Evolutionary conservation across 2,797 vertebrate species (phyloP).

Genomic region (Acrossocheilus wenchowensis): DNA sequence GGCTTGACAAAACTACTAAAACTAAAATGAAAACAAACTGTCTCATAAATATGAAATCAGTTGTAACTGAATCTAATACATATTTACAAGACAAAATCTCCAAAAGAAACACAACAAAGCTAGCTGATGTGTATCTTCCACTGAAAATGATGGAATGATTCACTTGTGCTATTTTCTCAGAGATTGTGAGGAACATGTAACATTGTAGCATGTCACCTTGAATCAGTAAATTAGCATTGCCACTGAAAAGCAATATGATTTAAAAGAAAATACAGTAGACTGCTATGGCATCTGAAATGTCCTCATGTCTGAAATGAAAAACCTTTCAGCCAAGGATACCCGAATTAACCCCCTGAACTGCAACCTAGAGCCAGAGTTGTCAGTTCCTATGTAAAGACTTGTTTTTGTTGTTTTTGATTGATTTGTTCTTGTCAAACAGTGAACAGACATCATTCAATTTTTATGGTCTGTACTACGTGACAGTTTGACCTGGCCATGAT

Average conservation of each 20-base stretch:
- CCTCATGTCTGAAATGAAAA: neutral
- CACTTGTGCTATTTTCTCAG: too few species aligned
- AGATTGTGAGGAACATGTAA: neutral
- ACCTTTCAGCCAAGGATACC: constrained; percentile 3
- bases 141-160: too few species aligned
- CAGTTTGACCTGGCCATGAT: neutral
- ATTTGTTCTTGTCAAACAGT: neutral
- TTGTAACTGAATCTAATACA: neutral
- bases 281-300: neutral
- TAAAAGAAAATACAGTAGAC: neutral
- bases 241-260: neutral
- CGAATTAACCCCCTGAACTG: neutral
- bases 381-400: neutral
- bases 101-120: neutral
- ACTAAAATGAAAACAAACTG: neutral
- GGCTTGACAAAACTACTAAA: too few species aligned
- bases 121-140: neutral
- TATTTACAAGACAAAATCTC: neutral
- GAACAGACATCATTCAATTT: neutral
- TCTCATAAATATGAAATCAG: neutral
- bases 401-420: neutral
- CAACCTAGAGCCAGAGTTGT: neutral
- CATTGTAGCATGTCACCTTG: neutral
- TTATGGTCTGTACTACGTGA: neutral
- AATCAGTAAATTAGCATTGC: neutral